These are phyloP conservation scores for Palythoa caribaeorum DNA, from an alignment of 92 coral and sea anemone species.

Conservation along the genomic window DNA sequence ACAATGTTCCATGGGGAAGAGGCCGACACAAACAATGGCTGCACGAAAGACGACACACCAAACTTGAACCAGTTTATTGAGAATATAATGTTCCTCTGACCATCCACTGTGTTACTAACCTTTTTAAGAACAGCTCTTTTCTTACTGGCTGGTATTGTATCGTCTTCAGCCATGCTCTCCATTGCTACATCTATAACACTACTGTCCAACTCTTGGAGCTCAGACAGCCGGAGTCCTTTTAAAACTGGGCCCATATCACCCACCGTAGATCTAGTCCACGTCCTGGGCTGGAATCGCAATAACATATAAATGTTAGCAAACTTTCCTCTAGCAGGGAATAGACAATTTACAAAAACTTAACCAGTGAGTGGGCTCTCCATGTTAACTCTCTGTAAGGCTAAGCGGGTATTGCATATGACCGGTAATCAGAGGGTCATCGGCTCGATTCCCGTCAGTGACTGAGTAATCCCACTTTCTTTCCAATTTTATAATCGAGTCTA, in stretches of 20 bases:
- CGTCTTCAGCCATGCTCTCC: slow-evolving; percentile 65
- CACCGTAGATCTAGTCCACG: slow-evolving; percentile 52
- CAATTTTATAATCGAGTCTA: too few relatives aligned
- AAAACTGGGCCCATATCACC: slow-evolving; percentile 69
- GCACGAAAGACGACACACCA: too few relatives aligned
- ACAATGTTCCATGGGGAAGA: too few relatives aligned
- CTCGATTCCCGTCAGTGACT: too few relatives aligned
- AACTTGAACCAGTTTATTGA: neutral
- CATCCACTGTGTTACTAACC: slow-evolving; percentile 35
- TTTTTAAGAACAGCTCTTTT: slow-evolving; percentile 71
- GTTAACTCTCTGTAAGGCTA: neutral
- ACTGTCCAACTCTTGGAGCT: slow-evolving; percentile 61
- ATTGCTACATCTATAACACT: slow-evolving; percentile 64
- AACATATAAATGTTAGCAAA: neutral
- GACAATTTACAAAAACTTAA: too few relatives aligned
- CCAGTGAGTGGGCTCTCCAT: too few relatives aligned
- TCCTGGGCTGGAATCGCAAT: slow-evolving; percentile 37
- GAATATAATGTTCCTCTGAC: neutral
- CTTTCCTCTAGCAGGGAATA: neutral
- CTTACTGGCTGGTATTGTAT: slow-evolving; percentile 67
- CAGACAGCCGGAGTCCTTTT: slow-evolving; percentile 72
- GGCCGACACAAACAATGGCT: too few relatives aligned
- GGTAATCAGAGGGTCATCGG: too few relatives aligned
- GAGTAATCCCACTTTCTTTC: too few relatives aligned
- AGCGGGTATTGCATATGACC: too few relatives aligned